phyloP scores from a whole-genome alignment of 2,888 invertebrate genomes.

The Drosophila colorata region DNA sequence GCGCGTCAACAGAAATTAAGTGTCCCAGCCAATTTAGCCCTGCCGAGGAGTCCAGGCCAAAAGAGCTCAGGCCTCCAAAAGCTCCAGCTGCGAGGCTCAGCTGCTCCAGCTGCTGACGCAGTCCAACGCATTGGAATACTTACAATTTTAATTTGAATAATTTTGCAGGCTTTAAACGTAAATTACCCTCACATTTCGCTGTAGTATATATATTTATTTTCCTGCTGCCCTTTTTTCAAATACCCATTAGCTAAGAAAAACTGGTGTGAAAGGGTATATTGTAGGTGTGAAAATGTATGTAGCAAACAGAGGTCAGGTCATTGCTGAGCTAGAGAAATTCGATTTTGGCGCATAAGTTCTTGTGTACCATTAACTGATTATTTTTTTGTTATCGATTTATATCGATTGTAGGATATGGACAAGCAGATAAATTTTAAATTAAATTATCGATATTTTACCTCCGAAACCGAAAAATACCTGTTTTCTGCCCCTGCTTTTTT shows the following conservation, averaged over 20 bases:
- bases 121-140: constrained; percentile 76
- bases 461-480: too few species aligned
- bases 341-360: too few species aligned
- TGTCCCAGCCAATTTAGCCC: constrained; percentile 79
- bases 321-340: too few species aligned
- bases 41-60: constrained; percentile 44
- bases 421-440: too few species aligned
- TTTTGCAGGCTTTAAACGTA: constrained; percentile 79
- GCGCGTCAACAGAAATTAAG: constrained; percentile 80
- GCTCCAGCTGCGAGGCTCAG: constrained; percentile 52
- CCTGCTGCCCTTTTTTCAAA: constrained; percentile 45
- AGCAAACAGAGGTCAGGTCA: too few species aligned
- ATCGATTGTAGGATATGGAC: too few species aligned
- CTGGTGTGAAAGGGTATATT: background rate
- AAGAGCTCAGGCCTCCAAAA: background rate
- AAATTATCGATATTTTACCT: too few species aligned
- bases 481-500: too few species aligned
- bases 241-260: background rate
- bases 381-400: too few species aligned
- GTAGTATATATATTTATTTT: constrained; percentile 53
- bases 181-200: constrained; percentile 72
- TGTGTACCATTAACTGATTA: too few species aligned
- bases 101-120: constrained; percentile 41
- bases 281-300: background rate
- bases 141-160: constrained; percentile 79